phyloP scores from a whole-genome alignment of 2,888 invertebrate genomes.

The Perithous albicinctus region DNA sequence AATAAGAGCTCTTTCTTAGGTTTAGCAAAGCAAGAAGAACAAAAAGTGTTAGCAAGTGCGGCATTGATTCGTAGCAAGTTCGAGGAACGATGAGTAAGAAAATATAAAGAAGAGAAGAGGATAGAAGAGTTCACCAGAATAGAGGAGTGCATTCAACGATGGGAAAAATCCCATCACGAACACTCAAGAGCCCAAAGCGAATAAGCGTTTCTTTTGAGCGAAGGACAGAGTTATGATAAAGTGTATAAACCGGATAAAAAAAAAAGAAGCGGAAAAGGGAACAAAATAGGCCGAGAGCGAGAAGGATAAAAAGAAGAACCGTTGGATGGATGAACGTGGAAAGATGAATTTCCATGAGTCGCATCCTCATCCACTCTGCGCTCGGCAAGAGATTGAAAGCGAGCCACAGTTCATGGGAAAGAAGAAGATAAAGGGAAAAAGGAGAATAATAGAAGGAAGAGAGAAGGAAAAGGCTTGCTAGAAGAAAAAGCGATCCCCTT shows the following conservation, averaged over 20 bases:
- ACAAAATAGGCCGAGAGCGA: not conserved
- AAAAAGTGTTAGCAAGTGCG: not conserved
- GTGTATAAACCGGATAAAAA: slow-evolving; percentile 3
- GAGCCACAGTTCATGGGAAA: slow-evolving; percentile 1
- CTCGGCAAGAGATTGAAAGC: slow-evolving; percentile 30
- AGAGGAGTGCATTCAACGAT: not conserved
- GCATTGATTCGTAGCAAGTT: not conserved
- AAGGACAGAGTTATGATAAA: slow-evolving; percentile 16
- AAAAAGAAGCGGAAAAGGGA: not conserved
- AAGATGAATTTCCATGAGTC: slow-evolving; percentile 43
- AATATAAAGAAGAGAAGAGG: not conserved
- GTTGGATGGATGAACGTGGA: not conserved
- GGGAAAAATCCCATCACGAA: slow-evolving; percentile 22
- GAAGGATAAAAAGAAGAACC: slow-evolving; percentile 6
- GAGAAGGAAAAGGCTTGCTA: not conserved
- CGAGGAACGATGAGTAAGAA: not conserved
- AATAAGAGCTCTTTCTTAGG: not conserved
- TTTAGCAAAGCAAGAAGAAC: not conserved
- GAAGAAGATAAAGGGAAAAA: not conserved
- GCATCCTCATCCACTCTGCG: slow-evolving; percentile 17
- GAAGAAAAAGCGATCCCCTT: slow-evolving; percentile 3
- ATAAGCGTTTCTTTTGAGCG: slow-evolving; percentile 28
- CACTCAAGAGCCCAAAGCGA: slow-evolving; percentile 25
- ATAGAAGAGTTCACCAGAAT: slow-evolving; percentile 4
- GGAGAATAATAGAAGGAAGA: not conserved